Conservation (phyloP, 1,140 invertebrate genomes). For the Drosophila persimilis region DNA sequence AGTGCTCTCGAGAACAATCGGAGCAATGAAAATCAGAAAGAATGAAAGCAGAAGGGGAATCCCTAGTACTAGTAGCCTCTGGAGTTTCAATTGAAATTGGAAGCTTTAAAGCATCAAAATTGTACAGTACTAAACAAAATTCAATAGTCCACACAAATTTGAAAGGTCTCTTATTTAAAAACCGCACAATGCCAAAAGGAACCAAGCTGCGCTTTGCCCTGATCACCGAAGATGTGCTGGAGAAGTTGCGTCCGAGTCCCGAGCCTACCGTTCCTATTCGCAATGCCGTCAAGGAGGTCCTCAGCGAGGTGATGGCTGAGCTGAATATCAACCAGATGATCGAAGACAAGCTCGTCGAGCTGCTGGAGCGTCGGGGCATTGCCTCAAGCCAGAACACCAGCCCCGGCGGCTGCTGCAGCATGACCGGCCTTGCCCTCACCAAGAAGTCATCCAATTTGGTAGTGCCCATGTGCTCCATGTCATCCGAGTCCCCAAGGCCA, state of each 20-base stretch:
- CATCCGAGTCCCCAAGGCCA: neutral
- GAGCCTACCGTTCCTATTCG: neutral
- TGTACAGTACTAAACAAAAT: too few species aligned
- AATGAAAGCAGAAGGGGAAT: neutral
- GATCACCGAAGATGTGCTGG: conserved; percentile 47
- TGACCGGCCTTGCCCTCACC: neutral
- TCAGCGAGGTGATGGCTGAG: conserved; percentile 28
- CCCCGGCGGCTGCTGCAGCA: neutral
- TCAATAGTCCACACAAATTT: too few species aligned
- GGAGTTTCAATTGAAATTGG: neutral
- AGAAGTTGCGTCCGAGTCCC: conserved; percentile 25
- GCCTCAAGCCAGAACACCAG: neutral
- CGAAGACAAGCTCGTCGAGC: conserved; percentile 25
- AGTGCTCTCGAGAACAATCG: conserved; percentile 12
- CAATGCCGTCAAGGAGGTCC: conserved; percentile 18
- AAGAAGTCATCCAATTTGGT: too few species aligned
- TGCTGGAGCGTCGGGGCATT: neutral
- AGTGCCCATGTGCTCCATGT: too few species aligned
- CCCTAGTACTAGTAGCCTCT: conserved; percentile 14
- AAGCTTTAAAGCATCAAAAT: neutral
- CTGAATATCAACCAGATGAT: conserved; percentile 37
- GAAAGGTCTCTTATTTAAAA: too few species aligned
- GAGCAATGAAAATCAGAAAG: conserved; percentile 3
- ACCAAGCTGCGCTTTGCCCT: conserved; percentile 50
- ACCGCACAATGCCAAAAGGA: conserved; percentile 15